Conservation (phyloP, 2,113 vertebrate species). For the Rhinolophus ferrumequinum region DNA sequence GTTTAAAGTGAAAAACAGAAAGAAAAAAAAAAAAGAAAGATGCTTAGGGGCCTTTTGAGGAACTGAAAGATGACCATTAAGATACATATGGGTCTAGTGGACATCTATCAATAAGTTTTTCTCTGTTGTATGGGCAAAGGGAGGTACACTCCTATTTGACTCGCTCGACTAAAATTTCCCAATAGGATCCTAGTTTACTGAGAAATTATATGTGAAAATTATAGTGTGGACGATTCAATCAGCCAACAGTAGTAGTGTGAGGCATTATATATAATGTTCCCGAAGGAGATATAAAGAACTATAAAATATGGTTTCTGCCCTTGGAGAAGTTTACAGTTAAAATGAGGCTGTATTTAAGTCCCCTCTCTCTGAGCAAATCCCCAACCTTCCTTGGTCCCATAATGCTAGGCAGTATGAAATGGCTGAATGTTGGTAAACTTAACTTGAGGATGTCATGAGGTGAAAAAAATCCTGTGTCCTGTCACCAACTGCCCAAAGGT, state of each 20-base stretch:
- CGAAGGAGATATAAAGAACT: not conserved
- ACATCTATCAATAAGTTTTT: not conserved
- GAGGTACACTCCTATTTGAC: not conserved
- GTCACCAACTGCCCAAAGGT: not conserved
- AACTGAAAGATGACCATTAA: not conserved
- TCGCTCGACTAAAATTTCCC: constrained; percentile 1
- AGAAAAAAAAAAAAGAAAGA: not conserved
- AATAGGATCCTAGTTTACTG: not conserved
- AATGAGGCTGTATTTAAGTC: not conserved
- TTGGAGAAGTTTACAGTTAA: not conserved
- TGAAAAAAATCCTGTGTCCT: not conserved
- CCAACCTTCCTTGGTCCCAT: not conserved
- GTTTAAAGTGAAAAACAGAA: not conserved
- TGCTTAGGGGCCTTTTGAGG: not conserved
- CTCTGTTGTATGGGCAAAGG: not conserved
- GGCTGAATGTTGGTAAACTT: not conserved
- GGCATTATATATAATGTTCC: not conserved
- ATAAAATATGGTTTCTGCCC: not conserved
- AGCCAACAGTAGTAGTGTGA: not conserved
- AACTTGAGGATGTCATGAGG: not conserved
- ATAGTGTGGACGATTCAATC: not conserved
- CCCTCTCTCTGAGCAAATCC: not conserved
- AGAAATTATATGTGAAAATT: not conserved
- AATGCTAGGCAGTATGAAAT: not conserved
- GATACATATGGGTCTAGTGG: not conserved